phyloP scores from a whole-genome alignment of 2,113 vertebrate species.

The Choloepus hoffmanni region DNA sequence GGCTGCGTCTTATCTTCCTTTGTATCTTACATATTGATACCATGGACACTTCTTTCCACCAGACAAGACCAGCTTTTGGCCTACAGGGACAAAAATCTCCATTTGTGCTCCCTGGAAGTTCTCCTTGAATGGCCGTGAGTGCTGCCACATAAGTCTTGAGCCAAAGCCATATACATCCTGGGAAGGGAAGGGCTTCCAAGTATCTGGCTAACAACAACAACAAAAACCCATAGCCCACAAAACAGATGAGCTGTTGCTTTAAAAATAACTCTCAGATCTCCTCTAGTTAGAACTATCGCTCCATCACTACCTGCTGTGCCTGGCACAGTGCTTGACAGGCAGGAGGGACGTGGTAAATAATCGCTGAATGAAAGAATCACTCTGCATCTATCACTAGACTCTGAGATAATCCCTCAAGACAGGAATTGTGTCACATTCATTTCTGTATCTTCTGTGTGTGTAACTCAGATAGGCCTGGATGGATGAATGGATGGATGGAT shows the following conservation, averaged over 20 bases:
- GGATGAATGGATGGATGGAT: too few relatives aligned
- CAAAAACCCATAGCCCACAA: background rate
- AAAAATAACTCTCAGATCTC: background rate
- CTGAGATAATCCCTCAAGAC: too few relatives aligned
- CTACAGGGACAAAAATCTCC: background rate
- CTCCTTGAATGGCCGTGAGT: background rate
- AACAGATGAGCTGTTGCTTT: background rate
- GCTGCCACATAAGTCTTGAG: too few relatives aligned
- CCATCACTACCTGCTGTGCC: rapidly evolving
- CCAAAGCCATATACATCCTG: background rate
- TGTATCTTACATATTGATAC: background rate
- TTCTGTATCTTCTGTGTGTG: too few relatives aligned
- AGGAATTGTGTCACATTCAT: too few relatives aligned
- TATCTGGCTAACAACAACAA: background rate
- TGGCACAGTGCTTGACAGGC: too few relatives aligned
- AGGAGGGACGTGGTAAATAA: background rate
- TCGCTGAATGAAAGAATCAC: background rate
- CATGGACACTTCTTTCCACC: background rate
- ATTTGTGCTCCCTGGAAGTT: background rate
- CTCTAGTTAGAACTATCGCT: background rate
- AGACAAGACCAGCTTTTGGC: background rate
- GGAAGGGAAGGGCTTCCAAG: background rate
- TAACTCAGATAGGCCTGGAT: too few relatives aligned
- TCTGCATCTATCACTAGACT: background rate
- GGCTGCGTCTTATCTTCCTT: background rate